Evolutionary conservation across 2,113 vertebrate species (phyloP).

Genomic region (Recurvirostra avosetta): DNA sequence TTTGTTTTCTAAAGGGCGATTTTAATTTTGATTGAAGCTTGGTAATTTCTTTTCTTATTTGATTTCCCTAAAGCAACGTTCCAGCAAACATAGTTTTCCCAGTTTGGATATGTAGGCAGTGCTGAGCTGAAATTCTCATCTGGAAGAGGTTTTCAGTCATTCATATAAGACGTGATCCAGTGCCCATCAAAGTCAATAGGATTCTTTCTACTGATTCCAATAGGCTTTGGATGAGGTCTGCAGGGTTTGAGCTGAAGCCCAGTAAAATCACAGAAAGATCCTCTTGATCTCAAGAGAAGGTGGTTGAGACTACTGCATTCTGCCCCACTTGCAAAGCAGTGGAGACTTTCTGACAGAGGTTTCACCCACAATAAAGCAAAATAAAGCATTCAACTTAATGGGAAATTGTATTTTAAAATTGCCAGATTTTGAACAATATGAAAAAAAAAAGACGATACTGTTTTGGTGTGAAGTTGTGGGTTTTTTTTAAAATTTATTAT

Average conservation of each 20-base stretch:
- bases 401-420: background rate
- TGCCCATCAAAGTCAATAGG: background rate
- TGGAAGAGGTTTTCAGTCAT: background rate
- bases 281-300: background rate
- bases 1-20: conserved; percentile 31
- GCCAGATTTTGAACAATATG: background rate
- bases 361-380: background rate
- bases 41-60: background rate
- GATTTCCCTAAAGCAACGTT: background rate
- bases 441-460: background rate
- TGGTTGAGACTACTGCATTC: background rate
- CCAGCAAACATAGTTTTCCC: background rate
- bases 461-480: background rate
- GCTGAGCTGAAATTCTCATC: background rate
- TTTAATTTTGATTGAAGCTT: conserved; percentile 13
- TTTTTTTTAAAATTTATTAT: fast-evolving
- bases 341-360: background rate
- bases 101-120: background rate
- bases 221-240: background rate
- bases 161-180: background rate
- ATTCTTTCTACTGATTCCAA: background rate
- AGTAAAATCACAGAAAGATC: background rate
- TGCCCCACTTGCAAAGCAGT: background rate
- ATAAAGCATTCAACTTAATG: background rate
- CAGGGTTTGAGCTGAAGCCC: background rate